Evolutionary conservation across 1,140 invertebrate species (phyloP), one percentile per base, ranked within the genome.

Genomic region (Orius insidiosus): DNA sequence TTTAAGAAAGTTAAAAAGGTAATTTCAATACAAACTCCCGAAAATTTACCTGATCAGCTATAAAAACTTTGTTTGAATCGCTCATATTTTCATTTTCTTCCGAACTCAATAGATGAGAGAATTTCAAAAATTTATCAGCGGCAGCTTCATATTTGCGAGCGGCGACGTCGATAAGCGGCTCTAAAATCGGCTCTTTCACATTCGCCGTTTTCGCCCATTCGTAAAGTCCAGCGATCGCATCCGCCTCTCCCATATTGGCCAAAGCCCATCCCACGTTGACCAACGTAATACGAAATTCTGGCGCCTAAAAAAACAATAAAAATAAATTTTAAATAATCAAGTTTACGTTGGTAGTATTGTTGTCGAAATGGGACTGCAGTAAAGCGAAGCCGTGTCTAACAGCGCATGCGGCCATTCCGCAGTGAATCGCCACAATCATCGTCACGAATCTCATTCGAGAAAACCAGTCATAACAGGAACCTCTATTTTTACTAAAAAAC

Each of bases 401-500:
- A 43, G 80, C 85, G 47, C 76, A 74, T 1, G 78, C 76, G 33
- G 76, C 75, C 54, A 85, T 68, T 9, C 85, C 86, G 18, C 72
- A 72, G 56, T 92, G 81, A 16, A 89, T 61, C 30, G 87, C 83
- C 0, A 95, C 78, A 32, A 80, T 74, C 47, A 93, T 74, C 0
- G 92, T 66, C 4, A 80, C 80, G 8, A 80, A 68, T 30, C 92
- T 69, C 33, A 94, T 83, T 46, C 93, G 75, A 53, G 76, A 78
- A 46, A 96, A 64, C 93, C 94, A 98, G 60, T 95, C 93, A 19
- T 74, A 72, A 58, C 94, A 98, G 0, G 90, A 96, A 10, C 75
- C 74, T 56, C 80, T 77, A 60, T 98, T 98, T 0, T 89, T 87
- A 39, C 82, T 75, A 56, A 98, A 98, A 61, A 98, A 98, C 2